These are phyloP conservation scores for Helicoverpa zea DNA, from an alignment of 1,140 invertebrate species.

Conservation along the genomic window DNA sequence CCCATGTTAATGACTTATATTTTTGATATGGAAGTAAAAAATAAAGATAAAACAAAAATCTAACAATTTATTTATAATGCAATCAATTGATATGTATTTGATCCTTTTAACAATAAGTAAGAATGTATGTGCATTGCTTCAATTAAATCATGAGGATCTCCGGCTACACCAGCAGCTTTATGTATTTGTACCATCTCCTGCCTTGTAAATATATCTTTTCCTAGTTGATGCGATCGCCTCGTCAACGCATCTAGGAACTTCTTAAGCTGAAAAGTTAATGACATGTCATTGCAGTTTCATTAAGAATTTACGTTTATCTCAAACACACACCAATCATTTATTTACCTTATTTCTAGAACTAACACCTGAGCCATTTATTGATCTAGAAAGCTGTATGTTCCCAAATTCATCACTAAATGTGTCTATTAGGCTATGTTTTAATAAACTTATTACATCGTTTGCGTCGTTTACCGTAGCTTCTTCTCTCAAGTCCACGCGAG, in stretches of 20 bases:
- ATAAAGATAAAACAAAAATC: conserved; percentile 2
- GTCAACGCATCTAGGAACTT: conserved; percentile 92
- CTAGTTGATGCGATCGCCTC: conserved; percentile 88
- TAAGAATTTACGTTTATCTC: no score
- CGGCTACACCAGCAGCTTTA: conserved; percentile 89
- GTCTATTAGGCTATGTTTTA: conserved; percentile 93
- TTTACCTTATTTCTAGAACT: conserved; percentile 90
- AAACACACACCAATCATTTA: conserved; percentile 23
- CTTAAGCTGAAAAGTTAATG: conserved; percentile 88
- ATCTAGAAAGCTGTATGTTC: conserved; percentile 90
- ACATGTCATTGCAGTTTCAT: no score
- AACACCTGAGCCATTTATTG: conserved; percentile 91
- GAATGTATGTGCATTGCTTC: conserved; percentile 94
- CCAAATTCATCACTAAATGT: conserved; percentile 91
- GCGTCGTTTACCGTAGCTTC: conserved; percentile 94
- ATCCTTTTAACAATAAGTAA: conserved; percentile 94
- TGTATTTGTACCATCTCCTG: conserved; percentile 91
- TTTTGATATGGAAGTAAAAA: not conserved
- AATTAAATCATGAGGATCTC: conserved; percentile 90
- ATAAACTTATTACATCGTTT: conserved; percentile 94
- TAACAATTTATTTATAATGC: conserved; percentile 53
- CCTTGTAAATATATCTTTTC: conserved; percentile 91
- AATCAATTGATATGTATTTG: conserved; percentile 90
- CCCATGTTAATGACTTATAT: no score
- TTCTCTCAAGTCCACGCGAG: conserved; percentile 94